Percentiles rank a stretch among this genome's conserved stretches.
Conservation (phyloP, 2,888 invertebrate species). For the Thymelicus acteon region DNA sequence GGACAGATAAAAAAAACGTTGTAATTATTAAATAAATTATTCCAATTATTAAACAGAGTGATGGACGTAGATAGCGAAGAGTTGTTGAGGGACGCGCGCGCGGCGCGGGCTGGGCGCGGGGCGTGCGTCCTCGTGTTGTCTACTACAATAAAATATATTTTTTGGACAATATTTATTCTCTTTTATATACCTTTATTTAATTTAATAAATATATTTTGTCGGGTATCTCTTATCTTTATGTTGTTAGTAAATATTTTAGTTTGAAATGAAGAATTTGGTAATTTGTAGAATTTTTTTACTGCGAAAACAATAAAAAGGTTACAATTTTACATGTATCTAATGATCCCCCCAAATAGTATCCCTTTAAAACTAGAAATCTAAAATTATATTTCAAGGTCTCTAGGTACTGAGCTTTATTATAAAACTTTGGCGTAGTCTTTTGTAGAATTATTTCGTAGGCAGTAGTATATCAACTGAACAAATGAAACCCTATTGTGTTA, state of each 20-base stretch:
- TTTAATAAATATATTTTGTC: constrained; percentile 37
- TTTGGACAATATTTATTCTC: constrained; percentile 75
- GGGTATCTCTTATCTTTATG: constrained; percentile 28
- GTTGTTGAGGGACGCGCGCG: constrained; percentile 82
- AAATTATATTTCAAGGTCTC: not conserved
- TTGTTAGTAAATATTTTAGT: constrained; percentile 31
- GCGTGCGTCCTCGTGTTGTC: constrained; percentile 81
- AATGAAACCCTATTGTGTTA: too few relatives aligned
- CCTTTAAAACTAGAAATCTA: not conserved
- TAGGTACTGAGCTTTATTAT: too few relatives aligned
- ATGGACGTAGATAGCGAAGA: constrained; percentile 83
- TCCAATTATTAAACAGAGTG: constrained; percentile 84
- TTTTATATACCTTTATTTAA: constrained; percentile 43
- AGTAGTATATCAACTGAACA: too few relatives aligned
- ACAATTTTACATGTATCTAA: constrained; percentile 37
- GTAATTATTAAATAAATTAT: constrained; percentile 86
- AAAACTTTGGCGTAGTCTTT: not conserved
- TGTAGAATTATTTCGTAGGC: too few relatives aligned
- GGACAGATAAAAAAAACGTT: constrained; percentile 82
- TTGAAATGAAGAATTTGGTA: constrained; percentile 30
- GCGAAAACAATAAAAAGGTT: constrained; percentile 37
- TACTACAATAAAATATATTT: constrained; percentile 85
- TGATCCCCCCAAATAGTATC: constrained; percentile 16
- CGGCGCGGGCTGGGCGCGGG: constrained; percentile 79
- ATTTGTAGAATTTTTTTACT: constrained; percentile 38